Base-by-base conservation (phyloP, 2,888 invertebrate genomes). In the Diogma glabrata region DNA sequence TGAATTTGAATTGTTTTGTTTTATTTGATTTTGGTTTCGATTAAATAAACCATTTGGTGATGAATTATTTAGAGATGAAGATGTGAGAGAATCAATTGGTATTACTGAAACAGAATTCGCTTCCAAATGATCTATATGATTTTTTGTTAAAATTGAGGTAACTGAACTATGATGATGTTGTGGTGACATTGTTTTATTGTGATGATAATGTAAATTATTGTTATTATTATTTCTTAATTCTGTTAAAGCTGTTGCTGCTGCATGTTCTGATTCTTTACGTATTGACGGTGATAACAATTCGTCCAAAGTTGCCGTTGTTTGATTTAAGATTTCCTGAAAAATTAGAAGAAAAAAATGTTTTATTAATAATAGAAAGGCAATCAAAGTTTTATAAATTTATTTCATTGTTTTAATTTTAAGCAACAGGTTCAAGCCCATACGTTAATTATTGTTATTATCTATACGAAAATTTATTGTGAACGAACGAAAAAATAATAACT, bases 221-320 rank as follows among this genome's bases (percentile, higher is more conserved):
- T 54, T 56, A 54, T 64, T 65, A 40, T 63, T 64, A 58, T 67
- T 66, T 55, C 69, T 64, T 47, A 70, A 57, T 59, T 70, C 70
- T 40, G 70, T 70, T 56, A 70, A 59, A 55, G 70, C 70, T 52
- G 66, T 65, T 28, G 69, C 70, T 53, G 70, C 70, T 60, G 69
- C 67, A 56, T 64, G 63, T 60, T 70, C 70, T 3, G 67, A 68
- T 54, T 67, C 62, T 51, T 62, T 60, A 38, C 58, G 59, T 56
- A 53, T 55, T 55, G 73, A 63, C 56, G 76, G 75, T 60, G 72
- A 73, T 59, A 77, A 72, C 60, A 77, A 72, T 61, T 75, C 76
- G 57, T 79, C 78, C 60, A 80, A 66, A 61, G 78, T 75, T 57
- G 70, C 70, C 58, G 75, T 73, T 56, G 79, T 75, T 61, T 76